These are phyloP conservation scores for Nemopilema nomurai DNA, from an alignment of 30 jellyfish, hydroid and myxozoan genomes.

Conservation along the genomic window DNA sequence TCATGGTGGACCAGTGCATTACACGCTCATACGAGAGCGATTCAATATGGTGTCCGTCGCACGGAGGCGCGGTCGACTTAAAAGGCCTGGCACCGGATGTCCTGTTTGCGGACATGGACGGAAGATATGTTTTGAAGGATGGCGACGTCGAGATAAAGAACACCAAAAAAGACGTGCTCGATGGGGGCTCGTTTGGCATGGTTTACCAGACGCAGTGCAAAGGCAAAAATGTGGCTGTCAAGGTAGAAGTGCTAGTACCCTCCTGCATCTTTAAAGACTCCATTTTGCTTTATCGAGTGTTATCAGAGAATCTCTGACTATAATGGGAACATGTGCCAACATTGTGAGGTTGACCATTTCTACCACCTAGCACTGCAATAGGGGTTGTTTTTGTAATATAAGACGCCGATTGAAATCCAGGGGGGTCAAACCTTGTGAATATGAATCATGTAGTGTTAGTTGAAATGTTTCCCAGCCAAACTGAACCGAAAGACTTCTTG, in stretches of 20 bases:
- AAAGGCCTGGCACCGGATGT: constrained; percentile 88
- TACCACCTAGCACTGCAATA: too few species aligned
- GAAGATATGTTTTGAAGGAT: constrained; percentile 51
- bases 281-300: too few species aligned
- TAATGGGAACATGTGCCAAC: too few species aligned
- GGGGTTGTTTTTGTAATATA: too few species aligned
- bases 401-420: too few species aligned
- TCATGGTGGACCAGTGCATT: constrained; percentile 69
- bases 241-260: constrained; percentile 33
- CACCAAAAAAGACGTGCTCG: constrained; percentile 53
- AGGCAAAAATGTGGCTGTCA: constrained; percentile 78
- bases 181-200: constrained; percentile 85
- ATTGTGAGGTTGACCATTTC: too few species aligned
- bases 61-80: constrained; percentile 50
- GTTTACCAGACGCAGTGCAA: constrained; percentile 75
- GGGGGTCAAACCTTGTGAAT: too few species aligned
- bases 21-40: constrained; percentile 74
- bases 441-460: too few species aligned
- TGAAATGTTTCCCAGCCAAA: too few species aligned
- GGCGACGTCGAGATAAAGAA: constrained; percentile 45
- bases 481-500: too few species aligned
- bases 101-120: constrained; percentile 80
- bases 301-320: too few species aligned
- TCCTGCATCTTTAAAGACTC: neutral
- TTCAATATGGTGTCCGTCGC: constrained; percentile 79